Base-by-base conservation (phyloP, 2,113 vertebrate genomes). In the Phalacrocorax aristotelis region DNA sequence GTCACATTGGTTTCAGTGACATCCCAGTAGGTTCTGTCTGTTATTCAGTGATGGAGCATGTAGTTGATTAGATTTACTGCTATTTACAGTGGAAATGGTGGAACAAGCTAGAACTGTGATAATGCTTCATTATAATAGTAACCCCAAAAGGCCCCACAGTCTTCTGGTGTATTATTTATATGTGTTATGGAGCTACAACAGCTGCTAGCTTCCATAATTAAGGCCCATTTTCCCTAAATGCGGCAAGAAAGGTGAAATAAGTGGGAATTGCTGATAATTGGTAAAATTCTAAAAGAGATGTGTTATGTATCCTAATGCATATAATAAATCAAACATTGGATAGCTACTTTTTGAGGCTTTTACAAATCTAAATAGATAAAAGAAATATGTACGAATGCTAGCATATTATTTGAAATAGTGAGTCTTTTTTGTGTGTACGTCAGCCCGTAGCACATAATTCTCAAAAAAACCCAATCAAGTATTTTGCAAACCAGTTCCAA, bases 131-230 rank as follows among this genome's bases (percentile, higher is more conserved):
- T 80, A 76, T 83, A 90, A 83, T 34, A 71, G 75, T 82, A 86
- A 83, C 71, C 83, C 48, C 68, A 49, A 91, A 93, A 86, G 88
- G 58, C 49, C 42, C 55, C 57, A 23, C n/a, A 62, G 49, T 40
- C 49, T 83, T 80, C 52, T 85, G 55, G 68, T 86, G 49, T 64
- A 54, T 70, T 93, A 81, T 89, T 95, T 80, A 44, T 83, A 49
- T 77, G 62, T 81, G 38, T 83, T 96, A 42, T 12, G 38, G 87
- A 91, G 71, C 58, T 91, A 51, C 84, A 94, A 70, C 93, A 94
- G 81, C 94, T 94, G 82, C 75, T 90, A 30, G 60, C 54, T 95
- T 94, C 68, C 27, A n/a, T 80, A 92, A 90, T 70, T 89, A 95
- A 81, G 76, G 46, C 68, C 46, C 58, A 61, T 86, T 93, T 96